phyloP scores from a whole-genome alignment of 2,113 vertebrate species.

The Ginglymostoma cirratum region DNA sequence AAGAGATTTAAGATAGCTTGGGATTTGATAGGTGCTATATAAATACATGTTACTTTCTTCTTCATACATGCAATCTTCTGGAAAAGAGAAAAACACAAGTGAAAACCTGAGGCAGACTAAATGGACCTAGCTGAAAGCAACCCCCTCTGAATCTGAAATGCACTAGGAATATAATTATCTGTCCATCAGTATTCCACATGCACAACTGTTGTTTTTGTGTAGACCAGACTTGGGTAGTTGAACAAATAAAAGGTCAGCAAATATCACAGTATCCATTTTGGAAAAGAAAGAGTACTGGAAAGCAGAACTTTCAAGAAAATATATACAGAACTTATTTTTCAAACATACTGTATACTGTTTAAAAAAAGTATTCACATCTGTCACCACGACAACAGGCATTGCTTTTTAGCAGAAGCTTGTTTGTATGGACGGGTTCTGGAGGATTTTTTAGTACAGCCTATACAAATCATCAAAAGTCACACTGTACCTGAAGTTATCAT shows the following conservation, averaged over 20 bases:
- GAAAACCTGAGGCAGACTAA: not conserved
- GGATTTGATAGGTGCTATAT: not conserved
- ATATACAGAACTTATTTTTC: not conserved
- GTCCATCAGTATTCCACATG: constrained; percentile 2
- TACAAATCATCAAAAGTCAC: not conserved
- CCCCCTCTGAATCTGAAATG: not conserved
- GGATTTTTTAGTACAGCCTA: not conserved
- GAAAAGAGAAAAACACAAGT: not conserved
- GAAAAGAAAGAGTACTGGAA: not conserved
- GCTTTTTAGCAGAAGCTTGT: not conserved
- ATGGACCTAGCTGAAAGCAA: not conserved
- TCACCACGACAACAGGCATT: constrained; percentile 4
- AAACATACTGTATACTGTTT: not conserved
- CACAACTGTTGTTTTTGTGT: not conserved
- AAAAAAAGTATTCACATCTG: not conserved
- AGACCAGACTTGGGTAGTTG: not conserved
- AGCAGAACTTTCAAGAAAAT: not conserved
- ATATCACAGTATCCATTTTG: not conserved
- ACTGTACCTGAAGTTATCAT: not conserved
- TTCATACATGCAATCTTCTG: not conserved
- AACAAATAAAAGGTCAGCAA: constrained; percentile 17
- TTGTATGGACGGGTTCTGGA: not conserved
- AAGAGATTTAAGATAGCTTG: not conserved
- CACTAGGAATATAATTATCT: not conserved
- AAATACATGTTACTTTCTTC: not conserved